Percentiles rank a stretch among this genome's conserved stretches.
Conservation (phyloP, 2,888 invertebrate genomes). For the Xestia ashworthii region DNA sequence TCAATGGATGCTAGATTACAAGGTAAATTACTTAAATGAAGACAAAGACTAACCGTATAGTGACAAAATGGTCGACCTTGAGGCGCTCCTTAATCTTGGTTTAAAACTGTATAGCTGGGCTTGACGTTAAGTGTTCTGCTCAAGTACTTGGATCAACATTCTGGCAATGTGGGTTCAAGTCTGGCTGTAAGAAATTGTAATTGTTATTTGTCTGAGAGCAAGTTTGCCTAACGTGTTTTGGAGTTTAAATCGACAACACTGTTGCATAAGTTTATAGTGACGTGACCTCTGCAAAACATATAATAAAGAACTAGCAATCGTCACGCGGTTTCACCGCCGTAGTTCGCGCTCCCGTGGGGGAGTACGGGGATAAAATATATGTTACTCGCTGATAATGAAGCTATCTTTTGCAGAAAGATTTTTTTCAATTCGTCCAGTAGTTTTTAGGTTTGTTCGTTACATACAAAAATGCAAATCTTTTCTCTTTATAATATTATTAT, state of each 20-base stretch:
- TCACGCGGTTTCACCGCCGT: too few species aligned
- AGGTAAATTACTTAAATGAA: slow-evolving; percentile 55
- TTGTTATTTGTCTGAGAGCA: slow-evolving; percentile 28
- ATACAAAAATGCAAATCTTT: too few species aligned
- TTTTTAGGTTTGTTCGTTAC: too few species aligned
- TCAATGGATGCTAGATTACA: slow-evolving; percentile 20
- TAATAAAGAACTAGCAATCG: too few species aligned
- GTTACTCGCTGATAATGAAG: too few species aligned
- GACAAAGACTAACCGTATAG: slow-evolving; percentile 53
- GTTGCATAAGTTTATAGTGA: not conserved
- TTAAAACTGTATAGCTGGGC: slow-evolving; percentile 56
- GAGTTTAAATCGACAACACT: not conserved
- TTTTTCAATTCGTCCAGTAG: too few species aligned
- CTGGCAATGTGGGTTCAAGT: slow-evolving; percentile 22
- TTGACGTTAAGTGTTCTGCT: slow-evolving; percentile 52
- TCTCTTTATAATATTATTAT: too few species aligned
- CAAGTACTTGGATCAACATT: slow-evolving; percentile 44
- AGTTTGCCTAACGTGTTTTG: slow-evolving; percentile 5
- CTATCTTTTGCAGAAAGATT: too few species aligned
- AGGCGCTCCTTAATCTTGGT: slow-evolving; percentile 59
- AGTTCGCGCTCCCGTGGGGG: too few species aligned
- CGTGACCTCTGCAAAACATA: too few species aligned
- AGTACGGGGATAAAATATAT: too few species aligned
- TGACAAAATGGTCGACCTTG: slow-evolving; percentile 59
- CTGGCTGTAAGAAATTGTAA: slow-evolving; percentile 32